These are phyloP conservation scores for Hyperoplus immaculatus DNA, from an alignment of 2,797 vertebrate species.

Conservation along the genomic window DNA sequence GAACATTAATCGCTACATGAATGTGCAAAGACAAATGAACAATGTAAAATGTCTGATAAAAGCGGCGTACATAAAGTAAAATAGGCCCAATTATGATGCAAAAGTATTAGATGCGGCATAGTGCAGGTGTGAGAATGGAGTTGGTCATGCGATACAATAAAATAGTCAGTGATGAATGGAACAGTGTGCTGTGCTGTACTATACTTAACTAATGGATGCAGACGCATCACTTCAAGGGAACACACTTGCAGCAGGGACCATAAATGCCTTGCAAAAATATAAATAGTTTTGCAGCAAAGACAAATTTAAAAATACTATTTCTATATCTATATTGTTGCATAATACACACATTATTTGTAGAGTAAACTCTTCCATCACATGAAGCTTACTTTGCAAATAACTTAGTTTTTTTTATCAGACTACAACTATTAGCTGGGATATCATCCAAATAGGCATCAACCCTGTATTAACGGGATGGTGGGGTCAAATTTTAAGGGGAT, in stretches of 20 bases:
- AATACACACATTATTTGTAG: conserved; percentile 24
- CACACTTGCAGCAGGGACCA: conserved; percentile 21
- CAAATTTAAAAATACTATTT: conserved; percentile 33
- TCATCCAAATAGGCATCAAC: background rate
- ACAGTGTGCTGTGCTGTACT: conserved; percentile 16
- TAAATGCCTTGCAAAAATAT: conserved; percentile 49
- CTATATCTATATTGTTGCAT: conserved; percentile 23
- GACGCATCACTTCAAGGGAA: conserved; percentile 32
- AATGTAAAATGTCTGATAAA: background rate
- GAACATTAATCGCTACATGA: background rate
- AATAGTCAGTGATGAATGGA: conserved; percentile 60
- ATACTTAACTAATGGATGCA: conserved; percentile 49
- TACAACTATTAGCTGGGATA: background rate
- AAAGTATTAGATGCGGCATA: conserved; percentile 19
- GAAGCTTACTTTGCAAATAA: background rate
- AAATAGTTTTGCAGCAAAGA: conserved; percentile 49
- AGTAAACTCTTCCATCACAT: background rate
- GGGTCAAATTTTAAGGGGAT: background rate
- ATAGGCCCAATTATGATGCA: background rate
- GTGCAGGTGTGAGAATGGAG: conserved; percentile 61
- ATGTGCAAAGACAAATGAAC: background rate
- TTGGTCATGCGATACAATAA: conserved; percentile 34
- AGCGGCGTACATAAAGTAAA: background rate
- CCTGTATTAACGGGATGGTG: background rate
- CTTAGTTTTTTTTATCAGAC: background rate